Percentiles rank a stretch among this genome's conserved stretches.
Conservation (phyloP, 2,888 invertebrate species). For the Hypena proboscidalis region DNA sequence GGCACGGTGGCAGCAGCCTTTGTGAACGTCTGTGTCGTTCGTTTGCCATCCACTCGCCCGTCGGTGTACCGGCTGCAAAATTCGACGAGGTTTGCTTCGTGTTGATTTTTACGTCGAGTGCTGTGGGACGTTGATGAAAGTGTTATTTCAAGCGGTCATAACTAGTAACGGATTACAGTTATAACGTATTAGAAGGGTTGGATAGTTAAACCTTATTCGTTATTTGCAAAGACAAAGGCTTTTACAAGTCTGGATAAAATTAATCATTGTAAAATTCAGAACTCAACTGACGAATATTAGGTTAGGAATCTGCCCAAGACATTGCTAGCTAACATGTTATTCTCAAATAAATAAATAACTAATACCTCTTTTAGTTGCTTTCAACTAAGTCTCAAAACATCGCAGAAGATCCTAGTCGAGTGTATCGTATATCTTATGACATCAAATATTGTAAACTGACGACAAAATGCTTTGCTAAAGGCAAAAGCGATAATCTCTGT, state of each 20-base stretch:
- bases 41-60: slow-evolving; percentile 66
- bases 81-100: slow-evolving; percentile 40
- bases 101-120: slow-evolving; percentile 1
- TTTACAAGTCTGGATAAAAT: too few species aligned
- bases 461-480: slow-evolving; percentile 70
- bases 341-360: too few species aligned
- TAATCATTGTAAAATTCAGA: too few species aligned
- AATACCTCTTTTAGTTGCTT: not conserved
- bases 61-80: slow-evolving; percentile 50
- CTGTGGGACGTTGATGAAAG: not conserved
- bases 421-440: slow-evolving; percentile 44
- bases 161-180: too few species aligned
- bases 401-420: slow-evolving; percentile 13
- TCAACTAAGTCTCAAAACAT: slow-evolving; percentile 1
- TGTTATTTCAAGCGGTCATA: too few species aligned
- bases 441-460: slow-evolving; percentile 60
- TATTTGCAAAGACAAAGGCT: too few species aligned
- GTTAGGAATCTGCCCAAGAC: too few species aligned
- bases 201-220: too few species aligned
- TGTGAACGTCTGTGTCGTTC: slow-evolving; percentile 59
- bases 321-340: too few species aligned
- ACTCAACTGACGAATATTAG: too few species aligned
- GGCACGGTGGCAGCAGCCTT: slow-evolving; percentile 34
- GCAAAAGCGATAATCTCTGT: slow-evolving; percentile 78
- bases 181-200: too few species aligned